phyloP scores from a whole-genome alignment of 2,888 invertebrate species.

The Cerastis leucographa region DNA sequence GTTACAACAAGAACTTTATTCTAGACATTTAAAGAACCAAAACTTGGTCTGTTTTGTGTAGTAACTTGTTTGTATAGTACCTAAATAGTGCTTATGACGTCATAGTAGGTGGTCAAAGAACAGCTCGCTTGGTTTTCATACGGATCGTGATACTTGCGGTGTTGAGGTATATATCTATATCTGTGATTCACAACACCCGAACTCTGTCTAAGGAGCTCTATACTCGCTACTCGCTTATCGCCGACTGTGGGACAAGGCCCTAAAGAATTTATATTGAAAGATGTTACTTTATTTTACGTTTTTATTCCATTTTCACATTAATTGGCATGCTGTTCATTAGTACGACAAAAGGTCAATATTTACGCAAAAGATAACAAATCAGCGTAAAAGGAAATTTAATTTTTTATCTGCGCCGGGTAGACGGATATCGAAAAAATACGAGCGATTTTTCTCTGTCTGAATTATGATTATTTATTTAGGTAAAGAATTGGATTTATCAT shows the following conservation, averaged over 20 bases:
- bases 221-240: background rate
- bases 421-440: constrained; percentile 3
- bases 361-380: constrained; percentile 48
- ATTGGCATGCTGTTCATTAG: constrained; percentile 38
- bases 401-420: constrained; percentile 40
- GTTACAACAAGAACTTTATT: too few species aligned
- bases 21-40: too few species aligned
- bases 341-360: constrained; percentile 52
- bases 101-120: too few species aligned
- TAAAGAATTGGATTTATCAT: background rate
- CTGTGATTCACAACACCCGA: too few species aligned
- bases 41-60: too few species aligned
- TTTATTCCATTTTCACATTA: constrained; percentile 40
- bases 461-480: background rate
- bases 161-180: too few species aligned
- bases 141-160: too few species aligned
- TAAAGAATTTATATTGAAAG: constrained; percentile 19
- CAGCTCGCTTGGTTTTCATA: too few species aligned
- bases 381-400: constrained; percentile 49
- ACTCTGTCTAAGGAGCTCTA: background rate
- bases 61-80: too few species aligned
- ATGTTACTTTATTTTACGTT: constrained; percentile 9
- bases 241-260: background rate
- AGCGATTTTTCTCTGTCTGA: background rate
- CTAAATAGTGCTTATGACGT: too few species aligned